Percentiles rank a stretch among this genome's conserved stretches.
Conservation (phyloP, 2,797 vertebrate genomes). For the Salmo trutta region DNA sequence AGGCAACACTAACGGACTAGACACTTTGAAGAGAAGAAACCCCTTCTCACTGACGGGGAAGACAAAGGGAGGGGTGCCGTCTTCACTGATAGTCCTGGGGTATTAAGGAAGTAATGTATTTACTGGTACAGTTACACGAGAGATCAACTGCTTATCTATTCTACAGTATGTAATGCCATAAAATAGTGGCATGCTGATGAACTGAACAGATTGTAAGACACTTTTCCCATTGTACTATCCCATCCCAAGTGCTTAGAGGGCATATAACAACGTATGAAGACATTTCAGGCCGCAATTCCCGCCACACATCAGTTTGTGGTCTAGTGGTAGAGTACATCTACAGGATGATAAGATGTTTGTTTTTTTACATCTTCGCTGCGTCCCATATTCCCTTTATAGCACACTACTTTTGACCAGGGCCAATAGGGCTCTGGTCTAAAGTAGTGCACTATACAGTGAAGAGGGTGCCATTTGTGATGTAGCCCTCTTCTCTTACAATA, state of each 20-base stretch:
- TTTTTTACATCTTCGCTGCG: not conserved
- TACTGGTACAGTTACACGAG: slow-evolving; percentile 34
- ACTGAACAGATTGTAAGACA: slow-evolving; percentile 32
- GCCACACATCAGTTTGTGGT: slow-evolving; percentile 10
- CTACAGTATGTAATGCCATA: slow-evolving; percentile 26
- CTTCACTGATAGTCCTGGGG: not conserved
- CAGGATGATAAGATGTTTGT: not conserved
- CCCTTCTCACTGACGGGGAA: slow-evolving; percentile 32
- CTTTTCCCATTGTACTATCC: slow-evolving; percentile 21
- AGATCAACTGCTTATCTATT: slow-evolving; percentile 43
- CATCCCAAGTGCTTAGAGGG: slow-evolving; percentile 12
- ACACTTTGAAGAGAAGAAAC: slow-evolving; percentile 51
- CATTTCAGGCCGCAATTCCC: slow-evolving; percentile 28
- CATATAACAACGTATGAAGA: slow-evolving; percentile 2
- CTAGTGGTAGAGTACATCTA: not conserved
- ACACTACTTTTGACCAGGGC: not conserved
- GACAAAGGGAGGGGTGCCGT: slow-evolving; percentile 39
- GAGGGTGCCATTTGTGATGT: not conserved
- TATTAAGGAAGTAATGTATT: not conserved
- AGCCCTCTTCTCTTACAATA: slow-evolving; percentile 10
- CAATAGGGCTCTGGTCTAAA: not conserved
- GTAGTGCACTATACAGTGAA: not conserved
- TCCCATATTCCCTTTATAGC: not conserved
- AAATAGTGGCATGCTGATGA: slow-evolving; percentile 12
- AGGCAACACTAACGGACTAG: slow-evolving; percentile 54